These are phyloP conservation scores for Brenthis hecate DNA, from an alignment of 2,888 invertebrate species.

Conservation along the genomic window DNA sequence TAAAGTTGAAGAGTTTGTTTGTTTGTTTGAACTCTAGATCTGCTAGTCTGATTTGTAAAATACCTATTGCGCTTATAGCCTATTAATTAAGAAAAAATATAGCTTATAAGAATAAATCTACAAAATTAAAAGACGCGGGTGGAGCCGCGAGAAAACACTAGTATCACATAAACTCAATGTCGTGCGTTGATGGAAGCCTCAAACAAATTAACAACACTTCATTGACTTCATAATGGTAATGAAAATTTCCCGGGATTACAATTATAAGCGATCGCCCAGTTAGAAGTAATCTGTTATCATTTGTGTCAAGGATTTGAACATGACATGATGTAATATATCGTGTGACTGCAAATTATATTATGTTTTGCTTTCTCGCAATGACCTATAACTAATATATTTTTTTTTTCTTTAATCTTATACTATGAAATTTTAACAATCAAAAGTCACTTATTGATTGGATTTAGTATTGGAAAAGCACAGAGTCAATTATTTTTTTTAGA, in stretches of 20 bases:
- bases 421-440: no score
- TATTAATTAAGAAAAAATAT: no score
- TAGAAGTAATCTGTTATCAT: conserved; percentile 16
- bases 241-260: conserved; percentile 12
- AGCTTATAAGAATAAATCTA: no score
- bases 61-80: no score
- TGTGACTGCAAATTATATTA: not conserved
- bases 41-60: no score
- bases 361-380: not conserved
- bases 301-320: conserved; percentile 13
- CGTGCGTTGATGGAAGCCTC: conserved; percentile 11
- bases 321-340: conserved; percentile 1
- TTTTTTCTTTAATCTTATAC: no score
- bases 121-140: no score
- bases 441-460: no score
- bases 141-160: not conserved
- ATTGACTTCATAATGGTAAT: conserved; percentile 21
- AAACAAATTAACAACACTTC: conserved; percentile 10
- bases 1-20: no score
- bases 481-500: no score
- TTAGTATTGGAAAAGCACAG: no score
- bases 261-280: conserved; percentile 10
- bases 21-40: no score
- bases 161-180: not conserved
- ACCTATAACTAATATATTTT: not conserved